These are phyloP conservation scores for Oscarella lobularis DNA, from an alignment of 37 sponge, comb jelly and placozoan species.

Conservation along the genomic window DNA sequence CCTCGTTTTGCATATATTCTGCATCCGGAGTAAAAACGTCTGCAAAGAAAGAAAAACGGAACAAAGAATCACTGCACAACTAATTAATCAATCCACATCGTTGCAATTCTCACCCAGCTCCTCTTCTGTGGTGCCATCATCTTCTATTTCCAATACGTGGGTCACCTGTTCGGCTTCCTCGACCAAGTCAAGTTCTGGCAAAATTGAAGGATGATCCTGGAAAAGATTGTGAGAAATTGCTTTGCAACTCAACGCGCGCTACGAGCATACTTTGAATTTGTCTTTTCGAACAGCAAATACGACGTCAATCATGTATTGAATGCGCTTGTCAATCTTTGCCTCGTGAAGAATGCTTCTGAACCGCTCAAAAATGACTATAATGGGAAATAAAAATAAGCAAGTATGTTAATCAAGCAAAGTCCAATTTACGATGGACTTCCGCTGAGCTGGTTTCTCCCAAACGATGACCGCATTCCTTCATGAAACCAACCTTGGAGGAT, in stretches of 20 bases:
- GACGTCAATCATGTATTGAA: constrained; percentile 97
- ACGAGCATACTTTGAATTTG: constrained; percentile 54
- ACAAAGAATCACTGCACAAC: background rate
- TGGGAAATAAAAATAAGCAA: background rate
- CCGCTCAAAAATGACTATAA: constrained; percentile 70
- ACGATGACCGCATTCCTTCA: constrained; percentile 67
- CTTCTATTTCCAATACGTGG: constrained; percentile 75
- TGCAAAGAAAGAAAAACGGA: background rate
- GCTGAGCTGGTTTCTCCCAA: constrained; percentile 63
- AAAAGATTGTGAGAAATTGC: no score
- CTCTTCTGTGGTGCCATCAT: constrained; percentile 55
- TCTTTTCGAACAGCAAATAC: constrained; percentile 89
- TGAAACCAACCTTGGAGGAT: no score
- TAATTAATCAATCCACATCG: background rate
- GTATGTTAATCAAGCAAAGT: background rate
- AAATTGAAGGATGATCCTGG: constrained; percentile 70
- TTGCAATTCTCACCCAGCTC: constrained; percentile 22
- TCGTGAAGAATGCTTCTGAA: constrained; percentile 70
- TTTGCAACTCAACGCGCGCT: background rate
- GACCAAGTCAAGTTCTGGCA: constrained; percentile 74
- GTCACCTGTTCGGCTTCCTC: constrained; percentile 95
- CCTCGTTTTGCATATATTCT: constrained; percentile 68
- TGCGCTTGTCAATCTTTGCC: constrained; percentile 57
- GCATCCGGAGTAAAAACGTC: constrained; percentile 88
- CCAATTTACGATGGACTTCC: constrained; percentile 41